These are phyloP conservation scores for Sycophila texana DNA, from an alignment of 2,888 invertebrate species.

Conservation along the genomic window DNA sequence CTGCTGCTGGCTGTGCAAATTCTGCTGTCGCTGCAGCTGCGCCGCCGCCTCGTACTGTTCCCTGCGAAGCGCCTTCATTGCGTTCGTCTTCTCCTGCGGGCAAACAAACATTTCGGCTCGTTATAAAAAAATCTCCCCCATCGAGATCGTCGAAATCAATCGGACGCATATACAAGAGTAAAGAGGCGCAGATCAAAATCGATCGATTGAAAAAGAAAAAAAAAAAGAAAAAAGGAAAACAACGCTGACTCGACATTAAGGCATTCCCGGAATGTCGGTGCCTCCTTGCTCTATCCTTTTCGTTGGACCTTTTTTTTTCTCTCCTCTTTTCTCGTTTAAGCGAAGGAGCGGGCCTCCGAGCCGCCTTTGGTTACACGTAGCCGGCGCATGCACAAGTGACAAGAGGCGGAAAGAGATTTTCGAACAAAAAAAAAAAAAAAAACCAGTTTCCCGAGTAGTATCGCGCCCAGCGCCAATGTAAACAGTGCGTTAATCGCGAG, in stretches of 20 bases:
- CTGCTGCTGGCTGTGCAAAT: constrained; percentile 69
- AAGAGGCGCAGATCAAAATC: not conserved
- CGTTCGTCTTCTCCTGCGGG: constrained; percentile 85
- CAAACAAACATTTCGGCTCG: not conserved
- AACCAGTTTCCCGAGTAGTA: constrained; percentile 27
- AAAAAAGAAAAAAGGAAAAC: not conserved
- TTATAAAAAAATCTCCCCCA: not conserved
- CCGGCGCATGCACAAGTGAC: too few species aligned
- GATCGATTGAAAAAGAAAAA: not conserved
- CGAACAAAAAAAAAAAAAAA: constrained; percentile 26
- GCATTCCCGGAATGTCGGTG: constrained; percentile 37
- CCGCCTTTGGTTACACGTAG: constrained; percentile 15
- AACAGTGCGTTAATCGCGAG: not conserved
- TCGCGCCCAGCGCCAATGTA: not conserved
- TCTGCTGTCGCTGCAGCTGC: constrained; percentile 69
- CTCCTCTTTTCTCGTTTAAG: not conserved
- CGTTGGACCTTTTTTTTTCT: not conserved
- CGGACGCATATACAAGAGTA: too few species aligned
- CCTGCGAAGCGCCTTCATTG: constrained; percentile 82
- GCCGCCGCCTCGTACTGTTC: constrained; percentile 73
- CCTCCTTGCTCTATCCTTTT: constrained; percentile 1
- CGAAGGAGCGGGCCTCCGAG: constrained; percentile 20
- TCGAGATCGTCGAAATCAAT: not conserved
- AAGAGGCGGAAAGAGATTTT: not conserved
- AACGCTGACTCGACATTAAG: constrained; percentile 12